phyloP scores from a whole-genome alignment of 2,797 vertebrate species.

The Cichlasoma orientale region DNA sequence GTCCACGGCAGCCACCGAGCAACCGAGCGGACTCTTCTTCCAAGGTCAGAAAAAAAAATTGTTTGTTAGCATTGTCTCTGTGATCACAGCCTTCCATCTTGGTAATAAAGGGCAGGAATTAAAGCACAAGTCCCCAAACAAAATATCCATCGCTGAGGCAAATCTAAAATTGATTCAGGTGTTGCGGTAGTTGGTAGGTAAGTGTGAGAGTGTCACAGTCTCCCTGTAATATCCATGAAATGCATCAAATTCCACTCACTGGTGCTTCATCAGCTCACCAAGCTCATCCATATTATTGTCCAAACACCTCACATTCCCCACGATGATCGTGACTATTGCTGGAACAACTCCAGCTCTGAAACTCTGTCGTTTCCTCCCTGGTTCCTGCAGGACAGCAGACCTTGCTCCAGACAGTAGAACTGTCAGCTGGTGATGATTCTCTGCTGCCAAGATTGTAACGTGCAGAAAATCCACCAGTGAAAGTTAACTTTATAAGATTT shows the following conservation, averaged over 20 bases:
- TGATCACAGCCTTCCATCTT: neutral
- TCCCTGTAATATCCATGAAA: neutral
- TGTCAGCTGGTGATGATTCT: neutral
- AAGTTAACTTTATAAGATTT: neutral
- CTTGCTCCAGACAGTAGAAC: neutral
- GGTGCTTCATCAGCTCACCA: neutral
- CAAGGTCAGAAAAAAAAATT: conserved; percentile 75
- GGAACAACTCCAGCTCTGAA: neutral
- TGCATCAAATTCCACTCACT: neutral
- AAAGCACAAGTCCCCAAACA: neutral
- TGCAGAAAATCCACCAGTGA: neutral
- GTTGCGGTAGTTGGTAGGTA: neutral
- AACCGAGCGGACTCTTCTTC: conserved; percentile 84
- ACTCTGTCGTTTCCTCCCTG: neutral
- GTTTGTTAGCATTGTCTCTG: neutral
- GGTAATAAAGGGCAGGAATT: neutral
- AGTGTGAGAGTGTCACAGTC: neutral
- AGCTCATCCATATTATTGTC: neutral
- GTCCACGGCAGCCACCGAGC: conserved; percentile 66
- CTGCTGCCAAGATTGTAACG: neutral
- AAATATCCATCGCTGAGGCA: neutral
- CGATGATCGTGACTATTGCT: neutral
- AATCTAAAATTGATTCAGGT: too few relatives aligned
- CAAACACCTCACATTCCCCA: neutral
- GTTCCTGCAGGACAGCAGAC: neutral